phyloP scores from a whole-genome alignment of 2,888 invertebrate genomes.

The Lithophane semibrunnea region DNA sequence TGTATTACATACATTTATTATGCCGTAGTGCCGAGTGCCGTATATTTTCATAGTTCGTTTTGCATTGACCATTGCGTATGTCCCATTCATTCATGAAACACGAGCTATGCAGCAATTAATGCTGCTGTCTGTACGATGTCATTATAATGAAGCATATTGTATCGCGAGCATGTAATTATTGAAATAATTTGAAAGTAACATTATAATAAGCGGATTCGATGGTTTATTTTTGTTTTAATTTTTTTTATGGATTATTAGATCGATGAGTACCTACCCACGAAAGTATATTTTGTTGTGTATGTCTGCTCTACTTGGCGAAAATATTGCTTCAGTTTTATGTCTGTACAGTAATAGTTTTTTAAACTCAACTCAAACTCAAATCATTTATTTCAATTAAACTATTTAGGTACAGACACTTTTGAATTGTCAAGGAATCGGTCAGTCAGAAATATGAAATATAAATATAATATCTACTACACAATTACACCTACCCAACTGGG shows the following conservation, averaged over 20 bases:
- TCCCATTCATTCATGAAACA: slow-evolving; percentile 5
- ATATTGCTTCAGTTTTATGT: not conserved
- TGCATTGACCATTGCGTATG: slow-evolving; percentile 4
- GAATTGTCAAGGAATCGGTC: too few species aligned
- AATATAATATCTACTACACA: slow-evolving; percentile 1
- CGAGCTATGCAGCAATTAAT: slow-evolving; percentile 1
- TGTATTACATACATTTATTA: not conserved
- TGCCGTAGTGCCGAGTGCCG: not conserved
- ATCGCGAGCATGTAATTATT: not conserved
- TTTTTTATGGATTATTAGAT: not conserved
- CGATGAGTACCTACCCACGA: too few species aligned
- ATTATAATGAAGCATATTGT: slow-evolving; percentile 14
- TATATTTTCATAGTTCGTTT: slow-evolving; percentile 4
- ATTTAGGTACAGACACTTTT: too few species aligned
- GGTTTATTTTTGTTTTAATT: not conserved
- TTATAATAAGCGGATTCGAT: not conserved
- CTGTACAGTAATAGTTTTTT: not conserved
- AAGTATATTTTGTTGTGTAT: not conserved
- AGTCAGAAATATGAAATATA: too few species aligned
- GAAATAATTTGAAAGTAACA: not conserved
- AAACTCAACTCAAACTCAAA: too few species aligned
- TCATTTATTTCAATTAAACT: too few species aligned
- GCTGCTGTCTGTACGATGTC: not conserved
- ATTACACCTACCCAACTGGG: slow-evolving; percentile 20
- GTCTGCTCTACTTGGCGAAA: not conserved